Evolutionary conservation across 2,797 vertebrate genomes (phyloP).

Genomic region (Percopsis omiscomaycus): DNA sequence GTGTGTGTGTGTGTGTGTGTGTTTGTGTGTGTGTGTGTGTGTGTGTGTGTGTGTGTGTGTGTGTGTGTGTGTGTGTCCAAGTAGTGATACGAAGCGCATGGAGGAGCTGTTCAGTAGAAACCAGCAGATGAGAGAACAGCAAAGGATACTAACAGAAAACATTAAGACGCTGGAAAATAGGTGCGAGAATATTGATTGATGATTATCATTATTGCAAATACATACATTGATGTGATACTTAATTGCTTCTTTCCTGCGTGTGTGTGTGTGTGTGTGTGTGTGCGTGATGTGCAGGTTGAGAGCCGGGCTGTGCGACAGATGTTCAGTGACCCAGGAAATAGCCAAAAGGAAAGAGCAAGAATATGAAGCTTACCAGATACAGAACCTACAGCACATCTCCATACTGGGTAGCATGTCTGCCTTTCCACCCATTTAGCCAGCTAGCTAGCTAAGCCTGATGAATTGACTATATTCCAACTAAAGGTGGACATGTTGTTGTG

Average conservation of each 20-base stretch:
- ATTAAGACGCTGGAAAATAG: conserved; percentile 94
- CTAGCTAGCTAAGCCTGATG: not conserved
- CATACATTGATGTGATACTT: too few relatives aligned
- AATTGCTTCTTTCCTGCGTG: not conserved
- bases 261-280: conserved; percentile 5
- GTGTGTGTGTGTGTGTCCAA: conserved; percentile 13
- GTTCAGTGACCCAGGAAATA: conserved; percentile 93
- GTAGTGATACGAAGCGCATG: conserved; percentile 88
- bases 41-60: conserved; percentile 9
- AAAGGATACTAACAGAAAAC: conserved; percentile 89
- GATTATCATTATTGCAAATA: not conserved
- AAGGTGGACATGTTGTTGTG: too few relatives aligned
- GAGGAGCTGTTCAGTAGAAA: conserved; percentile 94
- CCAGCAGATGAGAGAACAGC: conserved; percentile 92
- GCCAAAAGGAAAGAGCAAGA: conserved; percentile 90
- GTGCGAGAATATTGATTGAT: conserved; percentile 57
- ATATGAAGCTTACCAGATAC: conserved; percentile 85
- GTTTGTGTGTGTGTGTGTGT: not conserved
- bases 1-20: not conserved
- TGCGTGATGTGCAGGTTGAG: conserved; percentile 79
- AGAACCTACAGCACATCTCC: conserved; percentile 89
- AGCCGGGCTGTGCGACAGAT: conserved; percentile 94
- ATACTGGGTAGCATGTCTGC: conserved; percentile 78
- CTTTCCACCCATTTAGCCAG: conserved; percentile 2
- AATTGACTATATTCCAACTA: not conserved